These are phyloP conservation scores for Cancer borealis DNA, from an alignment of 2,888 invertebrate species.

Conservation along the genomic window DNA sequence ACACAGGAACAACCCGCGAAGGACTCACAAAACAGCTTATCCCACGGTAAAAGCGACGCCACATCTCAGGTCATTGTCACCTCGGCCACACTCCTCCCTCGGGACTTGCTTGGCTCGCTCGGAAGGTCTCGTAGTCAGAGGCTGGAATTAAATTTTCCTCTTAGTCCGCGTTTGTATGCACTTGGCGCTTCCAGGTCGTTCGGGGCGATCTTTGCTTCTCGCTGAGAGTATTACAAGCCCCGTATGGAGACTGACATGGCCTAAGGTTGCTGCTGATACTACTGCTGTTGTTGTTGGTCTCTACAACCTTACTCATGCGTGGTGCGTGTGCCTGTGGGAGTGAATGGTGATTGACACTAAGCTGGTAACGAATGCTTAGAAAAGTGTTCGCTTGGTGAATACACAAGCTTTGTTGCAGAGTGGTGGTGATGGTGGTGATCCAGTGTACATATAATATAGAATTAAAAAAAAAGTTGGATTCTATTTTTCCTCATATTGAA, in stretches of 20 bases:
- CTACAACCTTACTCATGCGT: not conserved
- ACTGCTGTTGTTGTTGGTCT: not conserved
- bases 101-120: not conserved
- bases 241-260: not conserved
- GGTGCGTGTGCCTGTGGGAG: not conserved
- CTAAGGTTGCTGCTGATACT: not conserved
- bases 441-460: too few relatives aligned
- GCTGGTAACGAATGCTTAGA: not conserved
- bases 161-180: constrained; percentile 31
- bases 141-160: constrained; percentile 11
- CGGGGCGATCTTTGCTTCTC: constrained; percentile 3
- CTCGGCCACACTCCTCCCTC: not conserved
- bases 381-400: not conserved
- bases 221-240: constrained; percentile 5
- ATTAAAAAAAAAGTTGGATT: too few relatives aligned
- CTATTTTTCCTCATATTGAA: not conserved
- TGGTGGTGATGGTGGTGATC: not conserved
- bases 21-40: not conserved
- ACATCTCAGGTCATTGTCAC: constrained; percentile 4
- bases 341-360: not conserved
- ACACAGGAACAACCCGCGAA: not conserved
- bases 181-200: not conserved
- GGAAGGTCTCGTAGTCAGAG: not conserved
- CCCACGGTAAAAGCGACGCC: not conserved
- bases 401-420: not conserved